Evolutionary conservation across 2,888 invertebrate genomes (phyloP), one percentile per base, ranked within the genome.

Genomic region (Xylocampa areola): DNA sequence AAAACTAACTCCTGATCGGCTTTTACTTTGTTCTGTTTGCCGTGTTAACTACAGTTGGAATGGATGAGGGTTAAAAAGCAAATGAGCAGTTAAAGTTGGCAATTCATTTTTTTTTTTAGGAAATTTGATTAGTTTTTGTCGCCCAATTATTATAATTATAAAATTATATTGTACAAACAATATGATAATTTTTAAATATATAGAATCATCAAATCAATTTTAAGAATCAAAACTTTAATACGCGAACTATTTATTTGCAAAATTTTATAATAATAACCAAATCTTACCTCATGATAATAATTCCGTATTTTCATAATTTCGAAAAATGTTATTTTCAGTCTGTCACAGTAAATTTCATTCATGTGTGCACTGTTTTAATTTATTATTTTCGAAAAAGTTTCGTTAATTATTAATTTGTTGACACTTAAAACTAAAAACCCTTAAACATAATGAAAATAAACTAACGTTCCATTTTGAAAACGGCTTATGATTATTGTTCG

Each of bases 251-350:
- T 1, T 25, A 25, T 7, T 25, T 8, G 25, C 25, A 19, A n/a
- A 48, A 54, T 27, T 36, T 27, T 36, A 50, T 10, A 43, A 48
- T 39, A 41, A 29, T 21, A n/a, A 23, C 19, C 23, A 33, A 40
- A 60, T 6, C 91, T 87, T 75, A 94, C 93, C 92, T 92, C 90
- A 81, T 86, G 84, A 75, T 91, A 92, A 77, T 82, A 92, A 80
- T 84, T 90, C 83, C 89, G 83, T 76, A 92, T 90, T 93, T 92
- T 94, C 93, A 94, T 94, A 88, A 89, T 92, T 88, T 83, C 80
- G 49, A 81, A 69, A 65, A 81, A 80, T 43, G 80, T 71, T 53
- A 74, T 70, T 59, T 80, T 76, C 62, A 82, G 68, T 67, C 78
- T 81, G 47, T 82, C 83, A 83, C 85, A 75, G 64, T 76, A 81